A percentile compares a stretch with the other conserved stretches of the same genome.
Conservation (phyloP, 2,888 invertebrate species). For the Cabera pusaria region DNA sequence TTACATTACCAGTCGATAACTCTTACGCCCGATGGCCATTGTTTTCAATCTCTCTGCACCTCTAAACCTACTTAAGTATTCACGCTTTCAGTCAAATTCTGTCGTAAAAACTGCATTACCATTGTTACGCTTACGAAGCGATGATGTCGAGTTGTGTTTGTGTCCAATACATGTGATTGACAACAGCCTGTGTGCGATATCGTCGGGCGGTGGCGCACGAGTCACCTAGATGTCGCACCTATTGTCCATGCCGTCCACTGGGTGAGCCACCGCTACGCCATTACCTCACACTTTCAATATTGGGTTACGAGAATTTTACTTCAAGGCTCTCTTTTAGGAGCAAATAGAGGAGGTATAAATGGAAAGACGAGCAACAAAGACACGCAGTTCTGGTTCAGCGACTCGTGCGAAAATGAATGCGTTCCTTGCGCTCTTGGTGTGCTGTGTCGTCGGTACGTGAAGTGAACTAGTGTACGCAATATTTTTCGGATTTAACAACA, state of each 20-base stretch:
- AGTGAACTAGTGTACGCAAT: slow-evolving; percentile 38
- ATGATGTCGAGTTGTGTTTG: slow-evolving; percentile 22
- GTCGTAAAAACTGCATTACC: slow-evolving; percentile 35
- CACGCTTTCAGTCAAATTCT: slow-evolving; percentile 30
- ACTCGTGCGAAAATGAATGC: slow-evolving; percentile 73
- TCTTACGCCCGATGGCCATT: slow-evolving; percentile 10
- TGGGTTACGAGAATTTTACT: slow-evolving; percentile 82
- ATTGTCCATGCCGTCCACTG: slow-evolving; percentile 72
- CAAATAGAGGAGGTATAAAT: slow-evolving; percentile 80
- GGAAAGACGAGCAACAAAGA: slow-evolving; percentile 69
- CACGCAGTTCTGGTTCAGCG: slow-evolving; percentile 68
- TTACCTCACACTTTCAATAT: slow-evolving; percentile 82
- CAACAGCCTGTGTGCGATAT: slow-evolving; percentile 67
- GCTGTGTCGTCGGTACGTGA: slow-evolving; percentile 71
- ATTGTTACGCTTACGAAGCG: slow-evolving; percentile 38
- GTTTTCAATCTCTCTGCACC: slow-evolving; percentile 15
- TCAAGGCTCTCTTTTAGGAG: slow-evolving; percentile 79
- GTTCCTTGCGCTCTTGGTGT: slow-evolving; percentile 59
- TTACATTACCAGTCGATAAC: slow-evolving; percentile 11
- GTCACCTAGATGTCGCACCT: slow-evolving; percentile 81
- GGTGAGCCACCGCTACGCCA: slow-evolving; percentile 70
- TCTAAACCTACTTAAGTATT: slow-evolving; percentile 32
- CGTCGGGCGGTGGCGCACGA: slow-evolving; percentile 57
- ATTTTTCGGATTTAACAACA: slow-evolving; percentile 8
- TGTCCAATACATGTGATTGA: slow-evolving; percentile 33